A percentile compares a stretch with the other conserved stretches of the same genome.
phyloP scores from a whole-genome alignment of 1,140 invertebrate genomes.

The Halesus radiatus region DNA sequence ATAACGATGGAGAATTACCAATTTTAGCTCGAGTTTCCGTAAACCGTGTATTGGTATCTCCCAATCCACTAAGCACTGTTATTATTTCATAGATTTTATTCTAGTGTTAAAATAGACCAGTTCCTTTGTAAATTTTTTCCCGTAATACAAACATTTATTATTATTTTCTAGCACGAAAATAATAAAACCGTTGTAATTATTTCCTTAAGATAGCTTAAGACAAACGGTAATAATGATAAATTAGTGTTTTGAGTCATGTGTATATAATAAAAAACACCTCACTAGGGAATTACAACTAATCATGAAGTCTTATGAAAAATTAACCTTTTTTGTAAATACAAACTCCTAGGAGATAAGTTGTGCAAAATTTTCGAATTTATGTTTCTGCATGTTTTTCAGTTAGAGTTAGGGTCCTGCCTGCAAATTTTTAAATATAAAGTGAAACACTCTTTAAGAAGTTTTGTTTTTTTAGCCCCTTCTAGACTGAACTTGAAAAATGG shows the following conservation, averaged over 20 bases:
- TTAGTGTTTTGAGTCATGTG: constrained; percentile 27
- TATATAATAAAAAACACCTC: constrained; percentile 28
- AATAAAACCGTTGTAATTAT: constrained; percentile 40
- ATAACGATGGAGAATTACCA: too few species aligned
- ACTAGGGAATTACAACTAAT: constrained; percentile 41
- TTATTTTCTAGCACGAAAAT: not conserved
- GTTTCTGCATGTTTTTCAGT: too few species aligned
- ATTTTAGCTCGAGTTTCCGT: too few species aligned
- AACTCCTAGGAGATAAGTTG: constrained; percentile 25
- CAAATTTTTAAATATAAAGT: too few species aligned
- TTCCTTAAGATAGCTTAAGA: constrained; percentile 35
- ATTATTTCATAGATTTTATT: constrained; percentile 39
- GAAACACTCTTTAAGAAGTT: too few species aligned
- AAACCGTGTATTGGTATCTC: too few species aligned
- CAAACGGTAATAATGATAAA: not conserved
- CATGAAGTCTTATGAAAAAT: constrained; percentile 53
- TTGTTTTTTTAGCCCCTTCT: too few species aligned
- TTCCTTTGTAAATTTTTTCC: constrained; percentile 15
- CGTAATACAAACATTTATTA: constrained; percentile 7
- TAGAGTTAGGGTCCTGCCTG: too few species aligned
- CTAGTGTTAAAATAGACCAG: constrained; percentile 35
- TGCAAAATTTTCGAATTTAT: not conserved
- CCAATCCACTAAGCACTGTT: constrained; percentile 1
- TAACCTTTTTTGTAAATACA: constrained; percentile 49
- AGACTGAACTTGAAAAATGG: too few species aligned